phyloP scores from a whole-genome alignment of 1,140 invertebrate genomes.

The Metaphire vulgaris region DNA sequence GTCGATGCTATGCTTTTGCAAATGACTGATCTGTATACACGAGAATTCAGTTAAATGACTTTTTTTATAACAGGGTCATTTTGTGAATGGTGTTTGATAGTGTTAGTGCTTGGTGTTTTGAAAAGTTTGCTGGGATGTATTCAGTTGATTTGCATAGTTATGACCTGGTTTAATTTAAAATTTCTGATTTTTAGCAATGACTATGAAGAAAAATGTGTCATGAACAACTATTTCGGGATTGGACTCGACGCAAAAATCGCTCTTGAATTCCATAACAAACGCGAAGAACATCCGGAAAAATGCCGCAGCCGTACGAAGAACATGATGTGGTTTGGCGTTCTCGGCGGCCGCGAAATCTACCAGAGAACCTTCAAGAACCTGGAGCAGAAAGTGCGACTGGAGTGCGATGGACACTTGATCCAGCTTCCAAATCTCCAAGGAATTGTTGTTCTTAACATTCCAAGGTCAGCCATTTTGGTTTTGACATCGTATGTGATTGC shows the following conservation, averaged over 20 bases:
- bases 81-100: too few relatives aligned
- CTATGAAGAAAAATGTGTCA: conserved; percentile 88
- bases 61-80: too few relatives aligned
- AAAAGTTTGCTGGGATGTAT: too few relatives aligned
- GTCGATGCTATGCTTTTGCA: too few relatives aligned
- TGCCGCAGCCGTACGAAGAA: conserved; percentile 80
- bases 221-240: conserved; percentile 99
- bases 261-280: conserved; percentile 92
- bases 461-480: conserved; percentile 59
- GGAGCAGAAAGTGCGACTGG: conserved; percentile 74
- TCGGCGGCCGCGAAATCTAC: conserved; percentile 78
- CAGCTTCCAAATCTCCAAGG: conserved; percentile 90
- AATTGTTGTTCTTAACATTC: conserved; percentile 94
- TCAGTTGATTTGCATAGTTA: too few relatives aligned
- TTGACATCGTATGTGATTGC: too few relatives aligned
- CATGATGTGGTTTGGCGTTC: conserved; percentile 93
- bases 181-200: conserved; percentile 74
- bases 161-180: too few relatives aligned
- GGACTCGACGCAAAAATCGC: conserved; percentile 98
- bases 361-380: conserved; percentile 89
- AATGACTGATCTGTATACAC: too few relatives aligned
- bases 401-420: conserved; percentile 87
- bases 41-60: too few relatives aligned
- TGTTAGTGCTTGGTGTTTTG: too few relatives aligned
- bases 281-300: conserved; percentile 96